Evolutionary conservation across 2,888 invertebrate species (phyloP).

Genomic region (Pseudococcus longispinus): DNA sequence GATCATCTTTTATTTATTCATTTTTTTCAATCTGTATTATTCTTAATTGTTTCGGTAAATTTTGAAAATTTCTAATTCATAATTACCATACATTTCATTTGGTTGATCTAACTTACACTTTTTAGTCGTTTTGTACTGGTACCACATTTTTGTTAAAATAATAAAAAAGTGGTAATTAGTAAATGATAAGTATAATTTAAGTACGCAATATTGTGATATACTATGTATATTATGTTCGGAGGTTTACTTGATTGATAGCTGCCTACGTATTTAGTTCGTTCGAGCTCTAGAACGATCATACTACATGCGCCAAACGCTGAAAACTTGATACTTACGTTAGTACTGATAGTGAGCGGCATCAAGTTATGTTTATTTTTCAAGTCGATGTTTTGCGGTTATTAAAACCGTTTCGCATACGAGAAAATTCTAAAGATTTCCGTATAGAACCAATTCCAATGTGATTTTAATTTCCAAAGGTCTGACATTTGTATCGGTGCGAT

Average conservation of each 20-base stretch:
- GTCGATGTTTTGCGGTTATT: neutral
- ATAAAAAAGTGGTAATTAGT: neutral
- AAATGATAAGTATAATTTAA: neutral
- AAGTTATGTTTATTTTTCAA: constrained; percentile 3
- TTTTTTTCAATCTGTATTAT: too few species aligned
- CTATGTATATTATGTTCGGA: neutral
- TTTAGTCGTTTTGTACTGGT: neutral
- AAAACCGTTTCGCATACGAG: neutral
- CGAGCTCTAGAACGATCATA: neutral
- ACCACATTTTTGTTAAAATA: neutral
- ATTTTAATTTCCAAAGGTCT: neutral
- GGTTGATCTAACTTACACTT: neutral
- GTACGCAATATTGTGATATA: neutral
- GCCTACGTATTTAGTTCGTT: neutral
- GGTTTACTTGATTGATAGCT: neutral
- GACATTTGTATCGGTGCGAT: neutral
- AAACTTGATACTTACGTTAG: neutral
- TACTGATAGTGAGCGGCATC: neutral
- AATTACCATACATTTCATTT: neutral
- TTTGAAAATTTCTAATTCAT: neutral
- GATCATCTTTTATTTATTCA: neutral
- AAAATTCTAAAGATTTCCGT: neutral
- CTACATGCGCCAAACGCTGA: neutral
- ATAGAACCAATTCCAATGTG: neutral
- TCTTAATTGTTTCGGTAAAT: too few species aligned